Percentiles rank a stretch among this genome's conserved stretches.
These are phyloP conservation scores for Solen grandis DNA, from an alignment of 1,140 invertebrate species.

Conservation along the genomic window DNA sequence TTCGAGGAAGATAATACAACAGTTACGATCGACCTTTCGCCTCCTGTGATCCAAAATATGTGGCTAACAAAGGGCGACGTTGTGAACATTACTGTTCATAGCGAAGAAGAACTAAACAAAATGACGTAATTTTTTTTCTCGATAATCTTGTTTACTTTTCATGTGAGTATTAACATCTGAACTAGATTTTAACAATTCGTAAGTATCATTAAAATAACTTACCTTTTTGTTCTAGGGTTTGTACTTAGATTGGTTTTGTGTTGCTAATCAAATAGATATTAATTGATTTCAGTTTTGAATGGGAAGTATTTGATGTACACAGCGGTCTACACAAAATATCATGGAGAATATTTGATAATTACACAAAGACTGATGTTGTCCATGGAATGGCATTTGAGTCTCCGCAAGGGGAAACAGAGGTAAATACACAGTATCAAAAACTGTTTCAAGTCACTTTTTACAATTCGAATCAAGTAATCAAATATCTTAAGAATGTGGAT, in stretches of 20 bases:
- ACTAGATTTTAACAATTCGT: not conserved
- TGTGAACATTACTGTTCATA: constrained; percentile 38
- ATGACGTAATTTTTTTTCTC: not conserved
- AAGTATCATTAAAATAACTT: too few relatives aligned
- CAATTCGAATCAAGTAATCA: too few relatives aligned
- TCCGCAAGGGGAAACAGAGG: constrained; percentile 50
- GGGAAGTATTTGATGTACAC: constrained; percentile 60
- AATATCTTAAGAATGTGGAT: too few relatives aligned
- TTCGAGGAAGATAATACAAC: constrained; percentile 39
- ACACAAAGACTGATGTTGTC: constrained; percentile 37
- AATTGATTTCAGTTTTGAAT: constrained; percentile 57
- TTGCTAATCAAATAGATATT: not conserved
- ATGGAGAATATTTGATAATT: constrained; percentile 62
- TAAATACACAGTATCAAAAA: not conserved
- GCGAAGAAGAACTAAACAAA: not conserved
- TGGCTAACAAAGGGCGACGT: constrained; percentile 30
- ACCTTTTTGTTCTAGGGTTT: not conserved
- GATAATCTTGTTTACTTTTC: not conserved
- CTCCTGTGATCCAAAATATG: constrained; percentile 34
- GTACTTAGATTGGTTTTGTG: not conserved
- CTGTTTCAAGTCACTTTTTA: too few relatives aligned
- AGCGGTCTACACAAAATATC: constrained; percentile 57
- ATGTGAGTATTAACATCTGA: not conserved
- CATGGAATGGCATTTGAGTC: constrained; percentile 52
- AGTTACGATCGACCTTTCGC: constrained; percentile 23